A percentile compares a stretch with the other conserved stretches of the same genome.
phyloP scores from a whole-genome alignment of 1,140 invertebrate genomes.

The Mya arenaria region DNA sequence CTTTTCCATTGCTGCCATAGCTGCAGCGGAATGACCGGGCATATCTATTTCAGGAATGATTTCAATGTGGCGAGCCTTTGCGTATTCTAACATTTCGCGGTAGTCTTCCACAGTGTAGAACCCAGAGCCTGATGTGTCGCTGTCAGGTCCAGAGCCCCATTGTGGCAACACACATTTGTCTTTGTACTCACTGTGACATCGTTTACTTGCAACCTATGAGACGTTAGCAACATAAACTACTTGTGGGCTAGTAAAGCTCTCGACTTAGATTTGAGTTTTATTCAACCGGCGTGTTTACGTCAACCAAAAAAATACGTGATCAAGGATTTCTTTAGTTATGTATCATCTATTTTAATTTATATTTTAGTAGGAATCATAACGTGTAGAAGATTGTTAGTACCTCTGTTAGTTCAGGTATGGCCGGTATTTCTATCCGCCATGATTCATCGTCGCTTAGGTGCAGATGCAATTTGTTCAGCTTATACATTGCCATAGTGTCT shows the following conservation, averaged over 20 bases:
- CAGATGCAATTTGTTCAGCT: constrained; percentile 76
- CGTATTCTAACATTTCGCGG: constrained; percentile 70
- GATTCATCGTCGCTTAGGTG: constrained; percentile 78
- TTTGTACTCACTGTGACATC: constrained; percentile 72
- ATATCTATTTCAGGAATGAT: constrained; percentile 78
- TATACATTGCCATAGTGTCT: constrained; percentile 75
- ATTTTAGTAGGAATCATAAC: too few relatives aligned
- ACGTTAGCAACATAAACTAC: neutral
- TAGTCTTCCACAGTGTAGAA: constrained; percentile 74
- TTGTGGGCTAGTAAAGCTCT: too few relatives aligned
- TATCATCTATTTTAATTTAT: too few relatives aligned
- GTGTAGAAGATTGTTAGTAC: too few relatives aligned
- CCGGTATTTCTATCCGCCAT: constrained; percentile 75
- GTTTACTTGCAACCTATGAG: constrained; percentile 68
- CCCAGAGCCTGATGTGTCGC: constrained; percentile 63
- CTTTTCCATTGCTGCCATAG: constrained; percentile 74
- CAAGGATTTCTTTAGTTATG: too few relatives aligned
- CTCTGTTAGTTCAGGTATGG: constrained; percentile 73
- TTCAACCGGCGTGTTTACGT: too few relatives aligned
- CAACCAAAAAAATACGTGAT: too few relatives aligned
- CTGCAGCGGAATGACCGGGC: constrained; percentile 76
- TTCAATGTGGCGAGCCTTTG: constrained; percentile 67
- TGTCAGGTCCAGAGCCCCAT: constrained; percentile 72
- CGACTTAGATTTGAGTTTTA: too few relatives aligned
- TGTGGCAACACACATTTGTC: constrained; percentile 69